A percentile compares a stretch with the other conserved stretches of the same genome.
These are phyloP conservation scores for Ophion ellenae DNA, from an alignment of 2,888 invertebrate genomes.

Conservation along the genomic window DNA sequence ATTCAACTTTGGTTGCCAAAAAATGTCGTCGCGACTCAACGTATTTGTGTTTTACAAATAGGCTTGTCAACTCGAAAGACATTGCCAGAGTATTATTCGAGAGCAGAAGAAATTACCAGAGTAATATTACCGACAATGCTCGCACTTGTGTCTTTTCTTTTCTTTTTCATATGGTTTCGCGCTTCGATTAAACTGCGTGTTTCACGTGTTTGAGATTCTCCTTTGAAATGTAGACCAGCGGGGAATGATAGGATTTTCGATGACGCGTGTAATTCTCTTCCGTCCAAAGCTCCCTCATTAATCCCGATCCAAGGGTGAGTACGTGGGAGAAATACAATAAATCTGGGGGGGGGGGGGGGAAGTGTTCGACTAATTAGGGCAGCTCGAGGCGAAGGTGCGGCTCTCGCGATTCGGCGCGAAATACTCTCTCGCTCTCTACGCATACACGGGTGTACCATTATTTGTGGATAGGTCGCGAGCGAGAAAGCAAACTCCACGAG, in stretches of 20 bases:
- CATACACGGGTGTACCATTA: neutral
- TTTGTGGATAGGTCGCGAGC: conserved; percentile 31
- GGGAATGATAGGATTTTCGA: conserved; percentile 44
- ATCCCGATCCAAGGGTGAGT: conserved; percentile 21
- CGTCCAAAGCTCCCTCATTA: neutral
- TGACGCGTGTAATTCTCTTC: conserved; percentile 29
- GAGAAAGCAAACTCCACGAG: conserved; percentile 71
- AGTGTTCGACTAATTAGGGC: conserved; percentile 23
- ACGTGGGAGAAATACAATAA: neutral
- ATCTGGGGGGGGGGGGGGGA: too few species aligned
- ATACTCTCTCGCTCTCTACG: too few species aligned
- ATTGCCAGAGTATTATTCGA: neutral
- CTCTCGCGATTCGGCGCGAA: too few species aligned
- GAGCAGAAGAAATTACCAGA: neutral
- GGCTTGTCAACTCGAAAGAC: too few species aligned
- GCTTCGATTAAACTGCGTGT: conserved; percentile 26
- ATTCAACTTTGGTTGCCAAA: too few species aligned
- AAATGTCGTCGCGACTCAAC: too few species aligned
- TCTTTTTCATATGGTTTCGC: neutral
- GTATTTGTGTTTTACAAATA: too few species aligned
- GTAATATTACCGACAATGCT: neutral
- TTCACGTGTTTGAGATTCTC: conserved; percentile 36
- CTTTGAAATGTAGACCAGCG: conserved; percentile 40
- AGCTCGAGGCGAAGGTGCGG: conserved; percentile 39
- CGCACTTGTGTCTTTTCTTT: neutral